Base-by-base conservation (phyloP, 2,888 invertebrate genomes). In the Aplocera efformata region DNA sequence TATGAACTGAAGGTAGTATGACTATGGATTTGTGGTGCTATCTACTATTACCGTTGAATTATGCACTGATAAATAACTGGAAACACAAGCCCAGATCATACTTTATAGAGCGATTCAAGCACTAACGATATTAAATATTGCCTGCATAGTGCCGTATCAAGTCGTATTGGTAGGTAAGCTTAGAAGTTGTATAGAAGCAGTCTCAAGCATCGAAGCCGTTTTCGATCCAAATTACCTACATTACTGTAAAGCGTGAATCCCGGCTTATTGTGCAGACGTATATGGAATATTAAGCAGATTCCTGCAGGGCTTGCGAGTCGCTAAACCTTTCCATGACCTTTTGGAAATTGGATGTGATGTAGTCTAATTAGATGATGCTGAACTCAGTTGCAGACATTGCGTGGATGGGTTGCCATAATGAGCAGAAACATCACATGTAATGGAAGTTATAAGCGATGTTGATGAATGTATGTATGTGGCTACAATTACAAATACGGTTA, bases 181-280 rank as follows among this genome's bases (percentile, higher is more conserved):
- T 29, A 42, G 23, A 38, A 28, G 42, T 35, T 32, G 48, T 45
- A 39, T 42, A 48, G 42, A 35, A 47, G 49, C 40, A 44, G 44
- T 52, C 23, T 38, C n/a, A n/a, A 30, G 44, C 20, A 41, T 58
- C 54, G 53, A 56, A 65, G 57, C 63, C 66, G 66, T 42, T 40
- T 39, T 25, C 44, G 44, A 44, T 40, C 52, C 42, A 72, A 79
- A 73, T 74, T 71, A 71, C 69, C 59, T 60, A 63, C 68, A 74
- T 77, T 74, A 72, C 55, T 61, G 65, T 63, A 63, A 64, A 74
- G 71, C 74, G 69, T 73, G 73, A 72, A 76, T 65, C 46, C 62
- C 54, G 56, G 67, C 64, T 72, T 71, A 77, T 77, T 78, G 72
- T 78, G 61, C 55, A 54, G 71, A 76, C 75, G 33, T 79, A 77